Conservation (phyloP, 2,113 vertebrate species). For the Opisthocomus hoazin region DNA sequence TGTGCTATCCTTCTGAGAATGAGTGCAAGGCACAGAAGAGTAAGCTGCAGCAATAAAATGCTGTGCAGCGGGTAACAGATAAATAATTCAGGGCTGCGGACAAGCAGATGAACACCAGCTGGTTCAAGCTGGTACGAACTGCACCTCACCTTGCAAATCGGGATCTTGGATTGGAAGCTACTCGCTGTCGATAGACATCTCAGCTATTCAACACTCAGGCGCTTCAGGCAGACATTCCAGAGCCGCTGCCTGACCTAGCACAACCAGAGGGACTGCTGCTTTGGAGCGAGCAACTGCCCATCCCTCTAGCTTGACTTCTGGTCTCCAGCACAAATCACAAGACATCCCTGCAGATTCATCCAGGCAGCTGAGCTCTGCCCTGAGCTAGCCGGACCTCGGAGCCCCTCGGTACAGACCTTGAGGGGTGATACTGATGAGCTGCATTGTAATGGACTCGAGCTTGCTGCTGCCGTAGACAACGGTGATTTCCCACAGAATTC, state of each 20-base stretch:
- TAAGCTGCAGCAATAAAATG: background rate
- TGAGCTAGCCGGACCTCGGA: background rate
- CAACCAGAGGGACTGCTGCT: background rate
- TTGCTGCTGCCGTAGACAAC: background rate
- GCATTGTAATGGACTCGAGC: background rate
- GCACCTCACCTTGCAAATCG: background rate
- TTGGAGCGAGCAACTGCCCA: accelerated
- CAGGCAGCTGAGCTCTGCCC: background rate
- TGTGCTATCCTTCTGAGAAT: background rate
- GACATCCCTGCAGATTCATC: background rate
- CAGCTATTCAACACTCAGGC: background rate
- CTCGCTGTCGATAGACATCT: background rate
- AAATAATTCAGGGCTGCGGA: constrained; percentile 17
- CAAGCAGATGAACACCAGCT: background rate
- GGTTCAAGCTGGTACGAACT: background rate
- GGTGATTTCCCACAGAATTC: background rate
- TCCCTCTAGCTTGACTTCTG: background rate
- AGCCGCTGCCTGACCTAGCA: background rate
- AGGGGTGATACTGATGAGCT: background rate
- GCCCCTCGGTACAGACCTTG: background rate
- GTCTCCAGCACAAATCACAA: background rate
- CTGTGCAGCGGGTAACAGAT: background rate
- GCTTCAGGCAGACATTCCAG: background rate
- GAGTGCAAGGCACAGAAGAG: background rate
- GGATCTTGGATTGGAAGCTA: background rate